Evolutionary conservation across 2,888 invertebrate genomes (phyloP), one percentile per base, ranked within the genome.

Genomic region (Phalera bucephala): DNA sequence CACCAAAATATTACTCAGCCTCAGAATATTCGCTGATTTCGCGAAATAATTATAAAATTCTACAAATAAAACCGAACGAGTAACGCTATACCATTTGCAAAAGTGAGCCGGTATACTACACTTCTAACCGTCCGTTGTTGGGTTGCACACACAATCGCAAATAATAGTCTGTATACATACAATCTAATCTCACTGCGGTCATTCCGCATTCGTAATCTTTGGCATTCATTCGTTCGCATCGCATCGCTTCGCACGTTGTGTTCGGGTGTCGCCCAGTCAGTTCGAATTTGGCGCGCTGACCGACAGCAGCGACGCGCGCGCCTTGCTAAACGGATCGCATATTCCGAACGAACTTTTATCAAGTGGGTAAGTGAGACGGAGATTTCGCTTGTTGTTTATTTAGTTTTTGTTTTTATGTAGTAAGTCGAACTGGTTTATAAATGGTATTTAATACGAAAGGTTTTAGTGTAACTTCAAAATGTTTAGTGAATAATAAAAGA

Each of bases 201-300:
- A 62, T 53, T 57, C 53, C 52, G 48, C 58, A 51, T 57, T 55
- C 48, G n/a, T n/a, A n/a, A n/a, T n/a, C n/a, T n/a, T n/a, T n/a
- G n/a, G n/a, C n/a, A 49, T 46, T 52, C 17, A 17, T 17, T 35
- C 49, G 46, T 33, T 45, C 46, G 48, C 40, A 35, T 41, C 27
- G 47, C 45, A 35, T 45, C 37, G 47, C 50, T 34, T 36, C 27
- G 38, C 35, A 43, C 40, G 43, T n/a, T 17, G 11, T 3, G 2
- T 9, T 6, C 9, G 11, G 1, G 7, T 8, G 5, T 19, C 9
- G 10, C 15, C 6, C 76, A 79, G 80, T 61, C 77, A 79, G 80
- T 87, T 87, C 75, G 78, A 85, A 87, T 73, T 87, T 87, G 79
- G 86, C 87, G 87, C 83, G 79, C 67, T 46, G 53, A 49, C 58